Conservation (phyloP, 2,113 vertebrate genomes). For the Erinaceus europaeus region DNA sequence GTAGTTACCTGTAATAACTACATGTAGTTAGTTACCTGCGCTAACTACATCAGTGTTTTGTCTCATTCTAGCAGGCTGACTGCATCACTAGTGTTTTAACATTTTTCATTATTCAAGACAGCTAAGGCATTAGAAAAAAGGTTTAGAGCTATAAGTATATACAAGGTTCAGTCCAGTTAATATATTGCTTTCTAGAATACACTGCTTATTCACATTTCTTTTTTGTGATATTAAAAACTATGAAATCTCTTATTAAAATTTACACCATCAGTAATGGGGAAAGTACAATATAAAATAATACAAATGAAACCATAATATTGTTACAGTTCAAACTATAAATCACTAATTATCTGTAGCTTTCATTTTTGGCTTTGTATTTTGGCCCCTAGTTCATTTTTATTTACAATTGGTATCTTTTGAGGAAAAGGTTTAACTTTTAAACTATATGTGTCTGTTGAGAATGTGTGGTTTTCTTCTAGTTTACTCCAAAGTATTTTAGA, state of each 20-base stretch:
- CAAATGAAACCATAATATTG: slow-evolving; percentile 35
- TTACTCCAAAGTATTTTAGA: too few relatives aligned
- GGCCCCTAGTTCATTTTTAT: slow-evolving; percentile 63
- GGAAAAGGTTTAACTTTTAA: background rate
- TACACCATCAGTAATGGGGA: slow-evolving; percentile 19
- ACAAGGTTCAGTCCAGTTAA: slow-evolving; percentile 51
- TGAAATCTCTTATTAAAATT: slow-evolving; percentile 20
- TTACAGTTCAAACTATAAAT: slow-evolving; percentile 46
- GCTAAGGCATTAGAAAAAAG: slow-evolving; percentile 38
- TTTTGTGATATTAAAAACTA: slow-evolving; percentile 27
- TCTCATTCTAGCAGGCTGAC: slow-evolving; percentile 36
- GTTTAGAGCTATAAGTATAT: slow-evolving; percentile 60
- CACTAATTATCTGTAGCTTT: slow-evolving; percentile 58
- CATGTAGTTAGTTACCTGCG: too few relatives aligned
- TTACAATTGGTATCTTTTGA: slow-evolving; percentile 31
- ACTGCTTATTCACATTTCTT: slow-evolving; percentile 4
- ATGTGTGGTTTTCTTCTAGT: too few relatives aligned
- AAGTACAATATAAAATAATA: slow-evolving; percentile 61
- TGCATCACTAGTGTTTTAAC: slow-evolving; percentile 45
- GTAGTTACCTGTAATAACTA: background rate
- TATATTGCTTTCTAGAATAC: slow-evolving; percentile 47
- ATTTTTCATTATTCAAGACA: slow-evolving; percentile 25
- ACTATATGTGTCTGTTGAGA: background rate
- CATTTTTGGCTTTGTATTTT: slow-evolving; percentile 65
- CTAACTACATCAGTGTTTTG: background rate